Base-by-base conservation (phyloP, 64 coral and sea anemone genomes). In the Stichodactyla helianthus region DNA sequence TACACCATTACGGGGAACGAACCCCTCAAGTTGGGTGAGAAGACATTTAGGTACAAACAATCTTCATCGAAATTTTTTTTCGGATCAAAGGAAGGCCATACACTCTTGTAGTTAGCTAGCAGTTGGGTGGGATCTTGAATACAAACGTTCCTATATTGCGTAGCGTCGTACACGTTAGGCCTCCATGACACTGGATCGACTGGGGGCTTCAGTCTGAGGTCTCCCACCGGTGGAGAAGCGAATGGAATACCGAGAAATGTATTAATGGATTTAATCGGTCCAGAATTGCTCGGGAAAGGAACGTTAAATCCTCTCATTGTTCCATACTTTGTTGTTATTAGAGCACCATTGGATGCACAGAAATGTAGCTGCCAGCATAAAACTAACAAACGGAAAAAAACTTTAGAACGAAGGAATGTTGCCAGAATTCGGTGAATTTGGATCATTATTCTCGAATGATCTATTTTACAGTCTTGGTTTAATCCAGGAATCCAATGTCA, bases 161-260 rank as follows among this genome's bases (percentile, higher is more conserved):
- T 89, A 17, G 80, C 80, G 51, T 71, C 13, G 0, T 23, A 51
- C 25, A 89, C 35, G 10, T 77, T 56, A 12, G 92, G 92, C 63
- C 74, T 76, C 88, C 88, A 89, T 2, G n/a, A 51, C 9, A 17
- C 12, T 44, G 88, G 88, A 82, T 54, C 25, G 25, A 27, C 4
- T 35, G 88, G 79, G 28, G 88, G 26, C 64, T 83, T 76, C 31
- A 89, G 22, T 84, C 88, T 67, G 2, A 83, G 79, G 20, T 89
- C 68, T 51, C 88, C 88, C 55, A 84, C 27, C 64, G 88, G 88
- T 27, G 88, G 88, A 71, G 88, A 82, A 80, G 88, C 88, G 62
- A 71, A 89, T 53, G 88, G 88, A 70, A 89, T 25, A 53, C 88
- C 81, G 18, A 89, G 62, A 20, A 89, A 89, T 52, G 81, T 89